phyloP scores from a whole-genome alignment of 2,888 invertebrate species.

The Sympetrum striolatum region DNA sequence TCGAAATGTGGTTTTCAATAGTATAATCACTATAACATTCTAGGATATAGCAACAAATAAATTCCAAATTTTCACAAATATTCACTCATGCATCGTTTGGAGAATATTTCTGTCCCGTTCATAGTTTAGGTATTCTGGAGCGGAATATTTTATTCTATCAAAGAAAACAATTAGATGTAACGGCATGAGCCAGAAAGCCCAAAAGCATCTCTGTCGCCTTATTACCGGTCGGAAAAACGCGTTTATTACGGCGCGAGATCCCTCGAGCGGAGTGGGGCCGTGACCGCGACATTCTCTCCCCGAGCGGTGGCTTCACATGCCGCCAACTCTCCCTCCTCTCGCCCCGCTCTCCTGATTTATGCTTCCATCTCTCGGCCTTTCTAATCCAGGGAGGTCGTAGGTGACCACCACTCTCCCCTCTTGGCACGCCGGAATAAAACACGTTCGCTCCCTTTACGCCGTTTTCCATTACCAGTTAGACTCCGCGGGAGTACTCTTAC shows the following conservation, averaged over 20 bases:
- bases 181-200: not conserved
- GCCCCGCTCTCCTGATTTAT: not conserved
- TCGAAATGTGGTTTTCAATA: too few species aligned
- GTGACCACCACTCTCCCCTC: not conserved
- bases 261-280: not conserved
- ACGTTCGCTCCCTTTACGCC: not conserved
- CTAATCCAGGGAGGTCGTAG: not conserved
- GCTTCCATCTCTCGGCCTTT: not conserved
- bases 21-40: too few species aligned
- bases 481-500: not conserved
- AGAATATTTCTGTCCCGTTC: too few species aligned
- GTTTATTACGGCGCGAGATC: not conserved
- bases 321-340: not conserved
- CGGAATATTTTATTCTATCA: too few species aligned
- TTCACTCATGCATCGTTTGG: too few species aligned
- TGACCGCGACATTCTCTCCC: not conserved
- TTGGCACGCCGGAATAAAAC: not conserved
- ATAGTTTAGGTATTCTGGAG: too few species aligned
- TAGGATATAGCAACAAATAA: too few species aligned
- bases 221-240: not conserved
- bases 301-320: not conserved
- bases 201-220: not conserved
- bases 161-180: too few species aligned
- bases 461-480: not conserved
- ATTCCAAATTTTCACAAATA: too few species aligned